phyloP scores from a whole-genome alignment of 2,888 invertebrate genomes.

The Vesta saturnalis region DNA sequence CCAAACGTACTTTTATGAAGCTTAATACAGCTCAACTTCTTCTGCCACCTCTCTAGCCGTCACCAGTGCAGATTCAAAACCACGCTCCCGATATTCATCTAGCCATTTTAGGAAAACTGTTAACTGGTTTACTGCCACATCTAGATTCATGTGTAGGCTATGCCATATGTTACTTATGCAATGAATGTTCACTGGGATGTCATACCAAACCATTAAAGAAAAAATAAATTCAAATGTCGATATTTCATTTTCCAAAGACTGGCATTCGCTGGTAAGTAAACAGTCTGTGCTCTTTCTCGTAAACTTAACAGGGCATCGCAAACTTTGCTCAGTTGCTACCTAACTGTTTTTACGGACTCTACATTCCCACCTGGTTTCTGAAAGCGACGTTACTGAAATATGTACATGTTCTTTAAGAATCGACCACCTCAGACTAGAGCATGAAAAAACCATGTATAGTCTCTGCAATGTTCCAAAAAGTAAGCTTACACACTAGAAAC shows the following conservation, averaged over 20 bases:
- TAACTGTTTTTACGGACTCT: constrained; percentile 19
- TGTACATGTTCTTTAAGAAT: constrained; percentile 34
- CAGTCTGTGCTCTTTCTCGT: constrained; percentile 24
- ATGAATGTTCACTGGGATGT: constrained; percentile 24
- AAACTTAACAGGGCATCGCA: constrained; percentile 20
- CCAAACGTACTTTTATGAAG: background rate
- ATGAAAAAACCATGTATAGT: constrained; percentile 32
- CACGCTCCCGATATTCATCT: constrained; percentile 27
- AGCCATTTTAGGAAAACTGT: constrained; percentile 21
- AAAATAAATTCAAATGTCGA: constrained; percentile 27
- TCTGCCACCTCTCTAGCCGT: constrained; percentile 41
- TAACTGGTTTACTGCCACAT: constrained; percentile 17
- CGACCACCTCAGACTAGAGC: constrained; percentile 32
- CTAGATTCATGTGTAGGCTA: constrained; percentile 22
- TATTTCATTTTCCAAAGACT: constrained; percentile 31
- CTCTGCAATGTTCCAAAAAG: constrained; percentile 29
- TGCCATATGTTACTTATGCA: constrained; percentile 29
- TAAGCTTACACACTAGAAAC: constrained; percentile 23
- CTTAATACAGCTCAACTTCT: constrained; percentile 1
- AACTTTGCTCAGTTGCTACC: constrained; percentile 24
- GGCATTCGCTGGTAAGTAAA: constrained; percentile 22
- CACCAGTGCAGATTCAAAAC: constrained; percentile 33
- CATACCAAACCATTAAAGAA: constrained; percentile 27
- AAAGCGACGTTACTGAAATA: constrained; percentile 22
- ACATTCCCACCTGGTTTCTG: constrained; percentile 12